A percentile compares a stretch with the other conserved stretches of the same genome.
These are phyloP conservation scores for Hemichromis elongatus DNA, from an alignment of 2,113 vertebrate genomes.

Conservation along the genomic window DNA sequence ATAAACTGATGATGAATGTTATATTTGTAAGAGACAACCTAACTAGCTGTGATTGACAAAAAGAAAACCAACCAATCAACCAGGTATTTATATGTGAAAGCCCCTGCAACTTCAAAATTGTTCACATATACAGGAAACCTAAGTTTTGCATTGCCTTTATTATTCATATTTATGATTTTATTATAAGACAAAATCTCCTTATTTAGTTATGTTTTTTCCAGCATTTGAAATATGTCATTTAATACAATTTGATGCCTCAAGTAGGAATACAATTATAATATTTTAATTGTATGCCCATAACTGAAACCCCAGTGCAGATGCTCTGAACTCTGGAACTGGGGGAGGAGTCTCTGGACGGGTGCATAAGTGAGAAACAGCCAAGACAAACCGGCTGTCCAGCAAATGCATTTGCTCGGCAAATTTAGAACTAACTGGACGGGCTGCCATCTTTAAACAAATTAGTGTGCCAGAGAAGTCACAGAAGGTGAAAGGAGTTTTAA, in stretches of 20 bases:
- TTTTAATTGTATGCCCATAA: not conserved
- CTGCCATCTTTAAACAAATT: not conserved
- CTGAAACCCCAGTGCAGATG: not conserved
- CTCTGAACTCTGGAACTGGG: no score
- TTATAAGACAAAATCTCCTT: no score
- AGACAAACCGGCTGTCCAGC: not conserved
- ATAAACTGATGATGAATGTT: not conserved
- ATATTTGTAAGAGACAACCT: not conserved
- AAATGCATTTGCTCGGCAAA: not conserved
- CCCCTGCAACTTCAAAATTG: not conserved
- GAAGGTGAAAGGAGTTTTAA: not conserved
- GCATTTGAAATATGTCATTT: no score
- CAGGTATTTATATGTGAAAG: not conserved
- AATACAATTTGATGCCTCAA: no score
- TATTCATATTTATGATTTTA: no score
- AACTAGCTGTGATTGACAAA: not conserved
- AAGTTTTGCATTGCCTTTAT: not conserved
- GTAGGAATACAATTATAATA: no score
- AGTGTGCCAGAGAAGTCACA: not conserved
- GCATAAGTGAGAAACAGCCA: not conserved
- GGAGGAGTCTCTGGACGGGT: not conserved
- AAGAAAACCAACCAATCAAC: not conserved
- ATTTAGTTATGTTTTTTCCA: no score
- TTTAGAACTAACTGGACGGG: not conserved
- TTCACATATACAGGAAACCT: not conserved